Evolutionary conservation across 2,113 vertebrate genomes (phyloP).

Genomic region (Malurus cyaneus): DNA sequence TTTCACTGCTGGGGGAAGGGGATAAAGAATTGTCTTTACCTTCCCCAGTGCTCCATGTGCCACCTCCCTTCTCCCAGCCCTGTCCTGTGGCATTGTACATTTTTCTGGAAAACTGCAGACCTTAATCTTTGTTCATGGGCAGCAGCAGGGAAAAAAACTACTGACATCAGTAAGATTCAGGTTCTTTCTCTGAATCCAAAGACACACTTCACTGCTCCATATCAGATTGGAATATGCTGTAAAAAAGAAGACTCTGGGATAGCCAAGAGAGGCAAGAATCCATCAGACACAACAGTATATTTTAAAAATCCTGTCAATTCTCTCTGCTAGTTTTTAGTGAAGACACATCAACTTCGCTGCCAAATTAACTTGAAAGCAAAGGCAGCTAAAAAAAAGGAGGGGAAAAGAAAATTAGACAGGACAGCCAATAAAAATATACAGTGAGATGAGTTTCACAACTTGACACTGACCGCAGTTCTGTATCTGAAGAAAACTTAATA

Average conservation of each 20-base stretch:
- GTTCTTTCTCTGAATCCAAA: background rate
- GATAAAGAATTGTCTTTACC: background rate
- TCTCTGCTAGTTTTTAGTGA: background rate
- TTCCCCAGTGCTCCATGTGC: fast-evolving
- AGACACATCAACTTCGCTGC: background rate
- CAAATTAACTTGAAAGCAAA: background rate
- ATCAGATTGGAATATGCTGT: background rate
- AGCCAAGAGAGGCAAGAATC: constrained; percentile 23
- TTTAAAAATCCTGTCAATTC: background rate
- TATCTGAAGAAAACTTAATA: background rate
- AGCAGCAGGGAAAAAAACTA: background rate
- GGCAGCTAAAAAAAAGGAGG: background rate
- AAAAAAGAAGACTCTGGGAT: background rate
- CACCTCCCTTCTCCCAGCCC: background rate
- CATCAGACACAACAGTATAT: background rate
- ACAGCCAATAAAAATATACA: background rate
- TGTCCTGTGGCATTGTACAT: background rate
- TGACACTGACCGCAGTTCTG: background rate
- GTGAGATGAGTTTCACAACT: background rate
- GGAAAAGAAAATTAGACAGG: background rate
- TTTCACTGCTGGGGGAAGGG: background rate
- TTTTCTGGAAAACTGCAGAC: background rate
- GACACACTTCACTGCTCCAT: background rate
- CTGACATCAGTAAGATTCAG: background rate
- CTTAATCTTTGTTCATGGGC: background rate